A percentile compares a stretch with the other conserved stretches of the same genome.
phyloP scores from a whole-genome alignment of 2,888 invertebrate genomes.

The Argynnis bischoffii region DNA sequence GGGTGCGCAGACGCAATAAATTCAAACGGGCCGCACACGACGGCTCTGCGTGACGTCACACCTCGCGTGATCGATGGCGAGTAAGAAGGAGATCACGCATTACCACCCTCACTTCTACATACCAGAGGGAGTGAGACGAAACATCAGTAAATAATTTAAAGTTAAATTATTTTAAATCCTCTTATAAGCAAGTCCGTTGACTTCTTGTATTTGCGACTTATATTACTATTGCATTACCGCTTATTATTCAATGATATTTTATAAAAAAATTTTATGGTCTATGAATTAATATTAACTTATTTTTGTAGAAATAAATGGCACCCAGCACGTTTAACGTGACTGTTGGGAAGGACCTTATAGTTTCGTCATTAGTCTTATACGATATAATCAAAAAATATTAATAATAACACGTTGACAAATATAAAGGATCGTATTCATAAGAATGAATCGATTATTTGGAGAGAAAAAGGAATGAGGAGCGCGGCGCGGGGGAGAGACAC shows the following conservation, averaged over 20 bases:
- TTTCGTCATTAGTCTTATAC: conserved; percentile 31
- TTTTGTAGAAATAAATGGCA: neutral
- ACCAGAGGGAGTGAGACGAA: conserved; percentile 58
- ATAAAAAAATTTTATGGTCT: neutral
- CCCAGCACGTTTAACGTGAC: conserved; percentile 11
- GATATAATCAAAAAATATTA: conserved; percentile 39
- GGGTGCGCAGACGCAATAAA: conserved; percentile 79
- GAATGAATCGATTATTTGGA: conserved; percentile 75
- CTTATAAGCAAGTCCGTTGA: conserved; percentile 76
- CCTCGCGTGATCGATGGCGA: conserved; percentile 77
- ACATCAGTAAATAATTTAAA: conserved; percentile 70
- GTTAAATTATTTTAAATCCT: conserved; percentile 78
- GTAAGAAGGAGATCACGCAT: conserved; percentile 63
- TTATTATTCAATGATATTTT: neutral
- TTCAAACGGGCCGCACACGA: conserved; percentile 80
- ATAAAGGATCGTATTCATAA: conserved; percentile 65
- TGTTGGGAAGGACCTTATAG: conserved; percentile 19
- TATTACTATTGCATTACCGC: conserved; percentile 39
- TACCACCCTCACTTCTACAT: conserved; percentile 47
- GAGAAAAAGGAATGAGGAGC: conserved; percentile 63
- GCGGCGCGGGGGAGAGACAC: conserved; percentile 54
- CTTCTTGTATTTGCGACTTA: conserved; percentile 75
- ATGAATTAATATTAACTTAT: too few species aligned
- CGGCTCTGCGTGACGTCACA: conserved; percentile 82
- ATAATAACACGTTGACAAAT: conserved; percentile 49